Conservation (phyloP, 2,113 vertebrate genomes). For the Empidonax traillii region DNA sequence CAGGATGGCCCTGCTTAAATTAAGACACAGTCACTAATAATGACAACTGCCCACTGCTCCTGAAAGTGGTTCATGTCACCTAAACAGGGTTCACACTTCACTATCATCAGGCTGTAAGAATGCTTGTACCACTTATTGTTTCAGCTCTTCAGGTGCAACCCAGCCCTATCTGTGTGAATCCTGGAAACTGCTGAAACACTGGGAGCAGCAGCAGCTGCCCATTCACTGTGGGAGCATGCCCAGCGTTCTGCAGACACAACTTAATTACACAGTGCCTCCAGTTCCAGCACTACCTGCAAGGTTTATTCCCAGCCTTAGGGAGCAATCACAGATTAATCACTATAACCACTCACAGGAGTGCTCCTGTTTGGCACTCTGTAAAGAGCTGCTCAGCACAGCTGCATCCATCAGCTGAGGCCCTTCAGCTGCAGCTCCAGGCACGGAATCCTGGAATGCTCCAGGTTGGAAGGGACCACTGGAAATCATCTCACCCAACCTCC, state of each 20-base stretch:
- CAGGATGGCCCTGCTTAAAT: background rate
- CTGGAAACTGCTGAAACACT: background rate
- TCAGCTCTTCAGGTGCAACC: background rate
- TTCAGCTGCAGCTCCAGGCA: background rate
- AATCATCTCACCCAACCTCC: background rate
- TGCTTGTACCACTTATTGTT: background rate
- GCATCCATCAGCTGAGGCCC: background rate
- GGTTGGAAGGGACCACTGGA: background rate
- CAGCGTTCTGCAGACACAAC: background rate
- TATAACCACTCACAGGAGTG: background rate
- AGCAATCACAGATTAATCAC: background rate
- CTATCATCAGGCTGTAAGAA: background rate
- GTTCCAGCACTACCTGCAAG: background rate
- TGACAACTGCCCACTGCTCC: background rate
- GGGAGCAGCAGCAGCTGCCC: background rate
- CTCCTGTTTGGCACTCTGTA: background rate
- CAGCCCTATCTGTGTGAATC: background rate
- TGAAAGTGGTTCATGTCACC: background rate
- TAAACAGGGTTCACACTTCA: background rate
- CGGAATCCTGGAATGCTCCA: background rate
- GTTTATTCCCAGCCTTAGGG: background rate
- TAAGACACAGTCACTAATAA: background rate
- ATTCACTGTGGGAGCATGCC: background rate
- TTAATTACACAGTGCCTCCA: background rate
- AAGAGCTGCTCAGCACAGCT: background rate